These are phyloP conservation scores for Malaclemys terrapin DNA, from an alignment of 2,113 vertebrate genomes.

Conservation along the genomic window DNA sequence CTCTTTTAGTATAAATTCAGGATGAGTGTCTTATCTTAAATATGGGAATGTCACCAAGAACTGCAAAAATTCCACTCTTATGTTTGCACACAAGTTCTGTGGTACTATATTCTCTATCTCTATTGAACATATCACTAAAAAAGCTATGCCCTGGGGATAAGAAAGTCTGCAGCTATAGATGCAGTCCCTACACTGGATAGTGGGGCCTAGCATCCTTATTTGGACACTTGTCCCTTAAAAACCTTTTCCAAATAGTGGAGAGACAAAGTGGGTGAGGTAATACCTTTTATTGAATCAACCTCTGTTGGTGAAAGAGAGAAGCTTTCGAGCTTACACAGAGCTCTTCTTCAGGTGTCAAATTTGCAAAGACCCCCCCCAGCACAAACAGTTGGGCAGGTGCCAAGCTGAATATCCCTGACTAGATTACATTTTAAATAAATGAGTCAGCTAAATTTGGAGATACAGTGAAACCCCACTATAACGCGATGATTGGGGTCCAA, in stretches of 20 bases:
- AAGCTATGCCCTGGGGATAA: background rate
- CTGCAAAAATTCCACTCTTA: background rate
- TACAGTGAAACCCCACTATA: no score
- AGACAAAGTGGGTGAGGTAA: background rate
- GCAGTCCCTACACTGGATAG: background rate
- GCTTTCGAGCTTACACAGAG: background rate
- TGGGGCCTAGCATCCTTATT: accelerated
- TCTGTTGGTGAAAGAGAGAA: background rate
- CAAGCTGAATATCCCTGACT: background rate
- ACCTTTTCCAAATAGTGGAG: background rate
- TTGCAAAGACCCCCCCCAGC: background rate
- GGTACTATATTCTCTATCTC: background rate
- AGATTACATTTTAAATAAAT: background rate
- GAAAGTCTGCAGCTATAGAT: background rate
- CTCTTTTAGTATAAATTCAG: background rate
- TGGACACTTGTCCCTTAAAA: background rate
- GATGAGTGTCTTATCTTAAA: background rate
- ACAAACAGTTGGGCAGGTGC: background rate
- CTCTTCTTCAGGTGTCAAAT: background rate
- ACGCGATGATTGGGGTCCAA: no score
- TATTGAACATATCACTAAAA: background rate
- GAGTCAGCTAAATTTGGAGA: background rate
- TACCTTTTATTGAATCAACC: background rate
- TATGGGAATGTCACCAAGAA: background rate
- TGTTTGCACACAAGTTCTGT: background rate